A percentile compares a stretch with the other conserved stretches of the same genome.
Evolutionary conservation across 2,888 invertebrate genomes (phyloP).

Genomic region (Drosophila prolongata): DNA sequence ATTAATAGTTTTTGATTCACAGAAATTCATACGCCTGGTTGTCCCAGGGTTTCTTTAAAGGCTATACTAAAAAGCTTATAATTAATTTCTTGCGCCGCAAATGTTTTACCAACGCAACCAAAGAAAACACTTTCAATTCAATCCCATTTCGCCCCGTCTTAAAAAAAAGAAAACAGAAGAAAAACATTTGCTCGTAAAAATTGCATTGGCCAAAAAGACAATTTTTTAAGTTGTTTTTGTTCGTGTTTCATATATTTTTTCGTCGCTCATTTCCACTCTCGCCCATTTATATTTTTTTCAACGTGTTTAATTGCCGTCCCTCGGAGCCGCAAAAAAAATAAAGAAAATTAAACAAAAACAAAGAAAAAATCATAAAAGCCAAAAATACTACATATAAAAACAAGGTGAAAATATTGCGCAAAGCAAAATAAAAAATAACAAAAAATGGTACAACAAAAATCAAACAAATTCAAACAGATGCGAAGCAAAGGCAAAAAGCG

Average conservation of each 20-base stretch:
- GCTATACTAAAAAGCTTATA: background rate
- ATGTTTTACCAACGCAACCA: constrained; percentile 10
- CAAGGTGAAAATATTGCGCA: constrained; percentile 55
- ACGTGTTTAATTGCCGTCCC: constrained; percentile 47
- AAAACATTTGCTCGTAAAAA: constrained; percentile 37
- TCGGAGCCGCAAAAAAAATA: constrained; percentile 38
- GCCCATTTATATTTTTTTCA: constrained; percentile 32
- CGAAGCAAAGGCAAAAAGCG: constrained; percentile 47
- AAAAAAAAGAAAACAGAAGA: constrained; percentile 5
- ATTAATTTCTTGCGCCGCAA: constrained; percentile 12
- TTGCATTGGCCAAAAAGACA: constrained; percentile 28
- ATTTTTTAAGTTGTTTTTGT: constrained; percentile 35
- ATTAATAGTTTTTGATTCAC: too few species aligned
- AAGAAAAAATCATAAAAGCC: constrained; percentile 38
- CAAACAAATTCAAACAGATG: constrained; percentile 40
- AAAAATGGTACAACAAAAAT: constrained; percentile 14
- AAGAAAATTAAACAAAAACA: constrained; percentile 38
- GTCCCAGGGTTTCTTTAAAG: too few species aligned
- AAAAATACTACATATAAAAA: constrained; percentile 43
- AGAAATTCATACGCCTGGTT: too few species aligned
- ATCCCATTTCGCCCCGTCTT: constrained; percentile 2
- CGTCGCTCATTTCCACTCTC: constrained; percentile 36
- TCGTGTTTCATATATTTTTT: constrained; percentile 30
- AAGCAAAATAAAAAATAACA: constrained; percentile 24
- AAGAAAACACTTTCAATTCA: constrained; percentile 16